Base-by-base conservation (phyloP, 1,140 invertebrate species). In the Micrasema minimum region DNA sequence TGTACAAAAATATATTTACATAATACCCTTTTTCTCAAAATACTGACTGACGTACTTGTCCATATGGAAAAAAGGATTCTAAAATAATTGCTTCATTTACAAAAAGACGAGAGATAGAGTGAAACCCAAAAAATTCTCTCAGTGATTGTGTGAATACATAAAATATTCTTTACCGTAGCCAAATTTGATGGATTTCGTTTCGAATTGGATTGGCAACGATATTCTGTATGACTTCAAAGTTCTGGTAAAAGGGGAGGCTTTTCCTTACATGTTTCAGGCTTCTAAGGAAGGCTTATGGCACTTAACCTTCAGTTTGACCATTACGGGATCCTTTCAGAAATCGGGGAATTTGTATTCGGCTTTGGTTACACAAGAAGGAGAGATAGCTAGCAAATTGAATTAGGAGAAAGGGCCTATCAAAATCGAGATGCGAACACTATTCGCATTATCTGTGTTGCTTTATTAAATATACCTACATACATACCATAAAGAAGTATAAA, bases 341-440 rank as follows among this genome's bases (percentile, higher is more conserved):
- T 50, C 57, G 31, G 7, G 22, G 48, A 38, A 66, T 72, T 72
- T 43, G 64, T 72, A 72, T 72, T 72, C 70, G 53, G 20, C 20
- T 23, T 23, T 31, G 55, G 55, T 66, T 31, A 51, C 26, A 14
- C 55, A 66, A 71, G 69, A 66, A 57, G 64, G 64, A 41, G 35
- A 62, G 38, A 66, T 72, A 67, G 41, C 70, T 41, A 26, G 26
- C 45, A 72, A 72, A 72, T 65, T 72, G 70, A 72, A 72, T 72
- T 38, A 67, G 48, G 37, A 31, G 26, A 31, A 31, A 31, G 26
- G 26, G 26, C 26, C 26, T 31, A 31, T 31, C 26, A 31, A 7
- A 31, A 7, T 31, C 2, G 26, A 31, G 26, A 31, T 31, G 26
- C 26, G 26, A 31, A 31, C 26, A 31, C 26, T 31, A 31, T 31